These are phyloP conservation scores for Chelmon rostratus DNA, from an alignment of 2,797 vertebrate species.

Conservation along the genomic window DNA sequence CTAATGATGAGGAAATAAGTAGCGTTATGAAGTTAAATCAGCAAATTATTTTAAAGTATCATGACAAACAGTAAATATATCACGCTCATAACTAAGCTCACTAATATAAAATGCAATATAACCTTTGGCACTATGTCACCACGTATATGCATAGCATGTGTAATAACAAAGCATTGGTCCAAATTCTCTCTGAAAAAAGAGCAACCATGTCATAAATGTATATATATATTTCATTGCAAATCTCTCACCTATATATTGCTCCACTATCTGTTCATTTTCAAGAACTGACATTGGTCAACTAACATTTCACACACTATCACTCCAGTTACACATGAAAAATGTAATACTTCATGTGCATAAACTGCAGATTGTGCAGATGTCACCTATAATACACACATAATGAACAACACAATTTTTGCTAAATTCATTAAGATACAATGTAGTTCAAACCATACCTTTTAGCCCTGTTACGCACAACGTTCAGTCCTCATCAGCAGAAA, in stretches of 20 bases:
- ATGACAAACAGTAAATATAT: neutral
- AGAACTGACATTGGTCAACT: neutral
- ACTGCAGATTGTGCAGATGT: neutral
- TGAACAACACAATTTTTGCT: neutral
- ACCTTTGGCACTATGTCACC: neutral
- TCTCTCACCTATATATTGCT: neutral
- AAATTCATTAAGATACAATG: neutral
- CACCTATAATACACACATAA: neutral
- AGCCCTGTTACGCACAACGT: neutral
- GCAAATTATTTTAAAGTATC: neutral
- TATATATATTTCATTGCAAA: neutral
- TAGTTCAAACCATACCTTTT: conserved; percentile 61
- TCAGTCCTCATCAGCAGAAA: conserved; percentile 30
- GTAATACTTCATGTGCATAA: neutral
- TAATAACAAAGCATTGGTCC: neutral
- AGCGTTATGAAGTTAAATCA: too few species aligned
- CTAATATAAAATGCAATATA: neutral
- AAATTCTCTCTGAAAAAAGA: neutral
- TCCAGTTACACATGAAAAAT: neutral
- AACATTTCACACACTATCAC: neutral
- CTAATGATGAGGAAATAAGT: too few species aligned
- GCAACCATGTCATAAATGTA: neutral
- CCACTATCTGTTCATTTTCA: neutral
- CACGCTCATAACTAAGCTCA: neutral
- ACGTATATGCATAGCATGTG: neutral